phyloP scores from a whole-genome alignment of 2,888 invertebrate genomes.

The Hipparchia sbordonii region DNA sequence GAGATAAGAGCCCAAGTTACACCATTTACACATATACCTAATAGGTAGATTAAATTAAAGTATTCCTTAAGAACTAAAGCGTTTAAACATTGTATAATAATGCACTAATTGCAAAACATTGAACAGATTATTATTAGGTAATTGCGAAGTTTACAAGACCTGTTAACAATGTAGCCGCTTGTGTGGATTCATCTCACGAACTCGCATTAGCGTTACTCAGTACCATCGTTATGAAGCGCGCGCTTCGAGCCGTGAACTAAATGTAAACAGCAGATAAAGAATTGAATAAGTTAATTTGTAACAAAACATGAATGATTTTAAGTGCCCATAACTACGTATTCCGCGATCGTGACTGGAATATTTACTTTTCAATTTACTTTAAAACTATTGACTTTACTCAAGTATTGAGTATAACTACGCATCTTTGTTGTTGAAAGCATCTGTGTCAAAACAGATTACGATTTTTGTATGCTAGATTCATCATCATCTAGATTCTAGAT shows the following conservation, averaged over 20 bases:
- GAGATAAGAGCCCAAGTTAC: too few relatives aligned
- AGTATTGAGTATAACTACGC: too few relatives aligned
- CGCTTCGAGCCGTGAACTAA: not conserved
- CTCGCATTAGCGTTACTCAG: not conserved
- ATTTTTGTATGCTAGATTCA: too few relatives aligned
- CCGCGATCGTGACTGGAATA: slow-evolving; percentile 7
- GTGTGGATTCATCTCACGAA: not conserved
- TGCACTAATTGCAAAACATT: not conserved
- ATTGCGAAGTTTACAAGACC: not conserved
- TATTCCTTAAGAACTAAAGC: not conserved
- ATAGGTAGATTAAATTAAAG: too few relatives aligned
- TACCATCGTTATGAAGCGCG: not conserved
- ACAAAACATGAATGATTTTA: not conserved
- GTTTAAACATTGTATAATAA: not conserved
- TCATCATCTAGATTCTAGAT: too few relatives aligned
- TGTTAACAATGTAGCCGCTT: not conserved
- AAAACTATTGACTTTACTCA: not conserved
- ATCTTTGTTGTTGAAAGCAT: too few relatives aligned
- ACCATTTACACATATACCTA: not conserved
- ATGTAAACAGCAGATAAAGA: slow-evolving; percentile 11
- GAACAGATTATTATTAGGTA: not conserved
- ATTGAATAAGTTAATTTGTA: slow-evolving; percentile 2
- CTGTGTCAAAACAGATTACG: too few relatives aligned
- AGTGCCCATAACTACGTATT: slow-evolving; percentile 1
- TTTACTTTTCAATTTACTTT: not conserved